A percentile compares a stretch with the other conserved stretches of the same genome.
These are phyloP conservation scores for Rhimphoctona megacephalus DNA, from an alignment of 2,888 invertebrate species.

Conservation along the genomic window DNA sequence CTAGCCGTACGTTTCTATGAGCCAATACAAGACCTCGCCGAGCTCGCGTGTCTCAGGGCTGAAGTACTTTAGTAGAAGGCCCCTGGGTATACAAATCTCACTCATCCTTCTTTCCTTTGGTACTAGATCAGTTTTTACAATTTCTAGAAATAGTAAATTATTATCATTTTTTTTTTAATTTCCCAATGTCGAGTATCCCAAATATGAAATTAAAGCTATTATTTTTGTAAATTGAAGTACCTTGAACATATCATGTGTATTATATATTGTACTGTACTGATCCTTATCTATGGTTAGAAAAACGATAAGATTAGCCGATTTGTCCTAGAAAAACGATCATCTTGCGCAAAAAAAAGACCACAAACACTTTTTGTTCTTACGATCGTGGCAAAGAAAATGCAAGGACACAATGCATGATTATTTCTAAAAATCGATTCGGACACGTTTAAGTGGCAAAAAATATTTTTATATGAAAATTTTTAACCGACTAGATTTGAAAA, in stretches of 20 bases:
- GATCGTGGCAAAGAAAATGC: neutral
- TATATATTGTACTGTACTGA: constrained; percentile 1
- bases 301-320: constrained; percentile 30
- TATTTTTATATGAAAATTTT: neutral
- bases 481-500: neutral
- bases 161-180: neutral
- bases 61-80: constrained; percentile 2
- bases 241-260: neutral
- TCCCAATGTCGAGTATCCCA: too few species aligned
- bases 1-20: constrained; percentile 41
- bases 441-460: neutral
- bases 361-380: neutral
- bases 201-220: neutral
- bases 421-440: neutral
- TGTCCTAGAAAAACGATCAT: neutral
- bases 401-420: neutral
- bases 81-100: constrained; percentile 14
- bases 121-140: neutral
- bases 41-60: constrained; percentile 64
- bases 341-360: neutral
- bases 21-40: constrained; percentile 58
- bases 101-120: neutral
- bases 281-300: constrained; percentile 34
- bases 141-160: neutral
- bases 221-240: too few species aligned